Conservation (phyloP, 2,113 vertebrate genomes). For the Saguinus midas region DNA sequence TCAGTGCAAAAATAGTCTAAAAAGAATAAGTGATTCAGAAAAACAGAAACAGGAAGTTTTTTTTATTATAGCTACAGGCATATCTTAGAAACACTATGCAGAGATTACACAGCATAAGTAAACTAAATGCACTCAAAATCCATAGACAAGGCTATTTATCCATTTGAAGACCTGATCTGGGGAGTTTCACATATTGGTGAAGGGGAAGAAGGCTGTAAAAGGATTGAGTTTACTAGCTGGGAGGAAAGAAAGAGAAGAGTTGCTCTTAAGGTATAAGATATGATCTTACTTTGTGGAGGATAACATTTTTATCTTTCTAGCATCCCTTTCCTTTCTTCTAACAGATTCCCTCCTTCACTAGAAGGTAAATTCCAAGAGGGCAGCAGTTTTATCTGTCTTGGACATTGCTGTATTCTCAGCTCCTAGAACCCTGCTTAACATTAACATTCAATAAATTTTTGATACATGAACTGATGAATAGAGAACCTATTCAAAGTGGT, state of each 20-base stretch:
- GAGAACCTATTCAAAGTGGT: background rate
- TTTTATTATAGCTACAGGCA: background rate
- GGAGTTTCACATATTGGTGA: background rate
- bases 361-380: background rate
- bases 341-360: background rate
- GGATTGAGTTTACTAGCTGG: background rate
- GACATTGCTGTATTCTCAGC: background rate
- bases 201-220: background rate
- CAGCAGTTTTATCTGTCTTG: background rate
- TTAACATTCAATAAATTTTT: background rate
- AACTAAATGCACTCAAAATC: background rate
- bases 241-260: background rate
- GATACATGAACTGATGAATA: background rate
- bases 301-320: background rate
- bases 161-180: background rate
- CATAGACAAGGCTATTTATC: background rate
- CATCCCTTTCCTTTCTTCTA: background rate
- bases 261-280: background rate
- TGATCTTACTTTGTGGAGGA: background rate
- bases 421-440: background rate
- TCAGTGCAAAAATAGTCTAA: constrained; percentile 20
- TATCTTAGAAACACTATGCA: background rate
- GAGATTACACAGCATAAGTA: background rate
- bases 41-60: background rate
- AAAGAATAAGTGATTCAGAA: background rate